Percentiles rank a stretch among this genome's conserved stretches.
Conservation (phyloP, 2,797 vertebrate genomes). For the Myripristis jacobus region DNA sequence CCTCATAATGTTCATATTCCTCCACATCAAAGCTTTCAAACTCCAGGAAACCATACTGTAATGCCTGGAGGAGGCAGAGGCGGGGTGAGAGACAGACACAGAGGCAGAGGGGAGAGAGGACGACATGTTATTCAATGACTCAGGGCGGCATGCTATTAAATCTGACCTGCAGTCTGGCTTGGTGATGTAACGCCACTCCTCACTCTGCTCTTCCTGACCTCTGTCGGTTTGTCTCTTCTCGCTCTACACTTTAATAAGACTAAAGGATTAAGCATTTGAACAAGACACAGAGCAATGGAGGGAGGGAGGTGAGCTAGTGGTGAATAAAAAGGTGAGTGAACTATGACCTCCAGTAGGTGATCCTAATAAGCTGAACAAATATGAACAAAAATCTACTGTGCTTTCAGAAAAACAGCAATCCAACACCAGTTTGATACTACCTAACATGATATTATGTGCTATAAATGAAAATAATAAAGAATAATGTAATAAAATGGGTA, state of each 20-base stretch:
- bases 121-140: background rate
- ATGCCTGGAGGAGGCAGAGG: conserved; percentile 80
- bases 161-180: background rate
- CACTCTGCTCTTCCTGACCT: conserved; percentile 12
- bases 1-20: conserved; percentile 96
- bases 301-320: background rate
- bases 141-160: background rate
- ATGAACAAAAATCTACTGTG: too few species aligned
- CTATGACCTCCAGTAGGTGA: background rate
- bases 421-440: too few species aligned
- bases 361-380: too few species aligned
- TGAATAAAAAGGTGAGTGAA: background rate
- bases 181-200: conserved; percentile 21
- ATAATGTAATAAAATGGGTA: too few species aligned
- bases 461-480: too few species aligned
- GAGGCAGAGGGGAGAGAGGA: background rate
- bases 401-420: too few species aligned
- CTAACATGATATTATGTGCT: too few species aligned
- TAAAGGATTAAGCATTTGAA: conserved; percentile 44
- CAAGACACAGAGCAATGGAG: background rate
- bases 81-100: background rate
- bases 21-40: conserved; percentile 92
- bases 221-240: background rate
- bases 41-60: conserved; percentile 91
- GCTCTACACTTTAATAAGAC: conserved; percentile 43